Percentiles rank a stretch among this genome's conserved stretches.
Conservation (phyloP, 2,888 invertebrate species). For the Auanema sp. region DNA sequence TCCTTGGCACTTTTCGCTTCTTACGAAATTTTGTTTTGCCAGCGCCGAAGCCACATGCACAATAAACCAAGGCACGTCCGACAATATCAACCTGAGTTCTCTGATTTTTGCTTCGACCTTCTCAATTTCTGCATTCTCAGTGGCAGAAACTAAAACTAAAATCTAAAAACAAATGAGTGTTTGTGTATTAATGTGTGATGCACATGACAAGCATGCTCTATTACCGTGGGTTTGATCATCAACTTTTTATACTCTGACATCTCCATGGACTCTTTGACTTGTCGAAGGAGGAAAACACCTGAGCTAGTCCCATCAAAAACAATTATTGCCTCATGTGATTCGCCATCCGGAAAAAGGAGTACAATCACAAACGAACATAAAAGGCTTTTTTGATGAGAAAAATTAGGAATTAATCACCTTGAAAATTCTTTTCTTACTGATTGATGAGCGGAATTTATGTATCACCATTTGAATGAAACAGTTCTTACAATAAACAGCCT, state of each 20-base stretch:
- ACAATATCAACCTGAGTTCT: conserved; percentile 15
- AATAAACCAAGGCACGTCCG: conserved; percentile 27
- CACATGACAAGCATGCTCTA: not conserved
- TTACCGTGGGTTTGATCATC: conserved; percentile 40
- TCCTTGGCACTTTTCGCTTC: conserved; percentile 21
- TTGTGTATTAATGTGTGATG: not conserved
- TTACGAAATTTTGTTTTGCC: conserved; percentile 4
- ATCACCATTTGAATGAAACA: conserved; percentile 55
- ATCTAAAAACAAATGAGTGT: conserved; percentile 15
- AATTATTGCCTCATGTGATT: conserved; percentile 37
- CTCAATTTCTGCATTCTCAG: conserved; percentile 16
- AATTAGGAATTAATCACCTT: conserved; percentile 22
- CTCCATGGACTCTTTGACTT: conserved; percentile 37
- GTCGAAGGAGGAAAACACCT: conserved; percentile 33
- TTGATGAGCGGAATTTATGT: conserved; percentile 54
- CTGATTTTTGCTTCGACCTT: conserved; percentile 14
- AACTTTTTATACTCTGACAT: conserved; percentile 33
- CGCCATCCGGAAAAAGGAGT: conserved; percentile 29
- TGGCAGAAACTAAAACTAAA: conserved; percentile 24
- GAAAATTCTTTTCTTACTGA: conserved; percentile 53
- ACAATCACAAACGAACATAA: conserved; percentile 2
- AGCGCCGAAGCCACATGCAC: conserved; percentile 36
- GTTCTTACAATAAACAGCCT: conserved; percentile 53
- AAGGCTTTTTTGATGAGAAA: no score
- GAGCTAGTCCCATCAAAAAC: conserved; percentile 40